Conservation (phyloP, 2,113 vertebrate species). For the Tympanuchus pallidicinctus region DNA sequence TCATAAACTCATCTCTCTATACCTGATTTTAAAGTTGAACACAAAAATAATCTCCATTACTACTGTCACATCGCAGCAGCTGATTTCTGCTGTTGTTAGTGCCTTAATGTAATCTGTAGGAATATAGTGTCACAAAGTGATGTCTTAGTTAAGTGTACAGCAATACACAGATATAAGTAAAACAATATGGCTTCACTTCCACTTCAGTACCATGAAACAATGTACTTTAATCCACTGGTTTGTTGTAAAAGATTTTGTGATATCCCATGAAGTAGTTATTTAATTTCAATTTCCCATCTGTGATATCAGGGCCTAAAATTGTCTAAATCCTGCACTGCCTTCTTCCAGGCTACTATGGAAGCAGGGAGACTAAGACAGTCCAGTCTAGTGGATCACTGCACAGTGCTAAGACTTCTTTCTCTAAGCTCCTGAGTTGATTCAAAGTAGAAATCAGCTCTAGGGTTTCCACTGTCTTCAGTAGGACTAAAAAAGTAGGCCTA, state of each 20-base stretch:
- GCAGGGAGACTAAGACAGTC: background rate
- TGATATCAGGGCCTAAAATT: background rate
- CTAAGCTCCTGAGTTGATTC: background rate
- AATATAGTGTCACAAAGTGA: background rate
- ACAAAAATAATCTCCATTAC: background rate
- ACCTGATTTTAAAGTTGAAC: background rate
- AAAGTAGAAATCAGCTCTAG: background rate
- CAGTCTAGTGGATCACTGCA: rapidly evolving
- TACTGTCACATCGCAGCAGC: rapidly evolving
- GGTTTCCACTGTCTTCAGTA: background rate
- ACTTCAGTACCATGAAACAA: background rate
- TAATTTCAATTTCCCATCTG: background rate
- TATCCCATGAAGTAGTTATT: background rate
- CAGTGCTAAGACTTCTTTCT: background rate
- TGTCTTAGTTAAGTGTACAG: background rate
- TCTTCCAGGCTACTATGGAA: background rate
- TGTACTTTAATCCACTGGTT: background rate
- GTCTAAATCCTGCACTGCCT: background rate
- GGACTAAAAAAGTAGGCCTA: background rate
- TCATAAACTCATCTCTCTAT: background rate
- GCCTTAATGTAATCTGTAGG: background rate
- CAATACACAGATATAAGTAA: background rate
- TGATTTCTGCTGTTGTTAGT: background rate
- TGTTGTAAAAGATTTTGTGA: background rate
- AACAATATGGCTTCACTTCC: background rate